Evolutionary conservation across 2,888 invertebrate genomes (phyloP).

Genomic region (Plebejus anna): DNA sequence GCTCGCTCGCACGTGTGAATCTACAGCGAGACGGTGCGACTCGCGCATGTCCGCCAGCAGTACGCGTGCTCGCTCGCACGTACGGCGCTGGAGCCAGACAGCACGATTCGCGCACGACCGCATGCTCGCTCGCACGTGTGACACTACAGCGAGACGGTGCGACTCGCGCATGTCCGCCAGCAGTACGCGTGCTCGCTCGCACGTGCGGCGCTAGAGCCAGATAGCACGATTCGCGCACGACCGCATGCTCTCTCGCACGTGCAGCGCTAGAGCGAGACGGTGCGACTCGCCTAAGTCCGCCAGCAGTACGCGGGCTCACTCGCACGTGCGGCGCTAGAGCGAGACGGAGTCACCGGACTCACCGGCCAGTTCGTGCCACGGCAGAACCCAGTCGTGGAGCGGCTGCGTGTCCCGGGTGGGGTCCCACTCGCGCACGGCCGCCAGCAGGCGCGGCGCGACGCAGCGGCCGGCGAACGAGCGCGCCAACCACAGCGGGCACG

Average conservation of each 20-base stretch:
- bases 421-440: constrained; percentile 95
- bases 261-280: not conserved
- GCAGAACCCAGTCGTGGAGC: constrained; percentile 97
- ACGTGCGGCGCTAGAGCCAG: too few relatives aligned
- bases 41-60: too few relatives aligned
- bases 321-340: not conserved
- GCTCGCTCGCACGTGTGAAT: not conserved
- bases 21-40: too few relatives aligned
- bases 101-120: not conserved
- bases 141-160: not conserved
- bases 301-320: not conserved
- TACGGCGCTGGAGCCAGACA: not conserved
- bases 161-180: too few relatives aligned
- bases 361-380: constrained; percentile 95
- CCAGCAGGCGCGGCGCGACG: constrained; percentile 86
- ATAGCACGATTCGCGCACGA: too few relatives aligned
- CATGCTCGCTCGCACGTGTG: not conserved
- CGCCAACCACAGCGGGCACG: constrained; percentile 91
- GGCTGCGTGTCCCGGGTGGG: constrained; percentile 96
- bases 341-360: constrained; percentile 32
- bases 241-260: not conserved
- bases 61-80: not conserved
- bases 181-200: too few relatives aligned
- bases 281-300: too few relatives aligned
- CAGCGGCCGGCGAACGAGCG: constrained; percentile 90